Evolutionary conservation across 2,797 vertebrate genomes (phyloP).

Genomic region (Coilia nasus): DNA sequence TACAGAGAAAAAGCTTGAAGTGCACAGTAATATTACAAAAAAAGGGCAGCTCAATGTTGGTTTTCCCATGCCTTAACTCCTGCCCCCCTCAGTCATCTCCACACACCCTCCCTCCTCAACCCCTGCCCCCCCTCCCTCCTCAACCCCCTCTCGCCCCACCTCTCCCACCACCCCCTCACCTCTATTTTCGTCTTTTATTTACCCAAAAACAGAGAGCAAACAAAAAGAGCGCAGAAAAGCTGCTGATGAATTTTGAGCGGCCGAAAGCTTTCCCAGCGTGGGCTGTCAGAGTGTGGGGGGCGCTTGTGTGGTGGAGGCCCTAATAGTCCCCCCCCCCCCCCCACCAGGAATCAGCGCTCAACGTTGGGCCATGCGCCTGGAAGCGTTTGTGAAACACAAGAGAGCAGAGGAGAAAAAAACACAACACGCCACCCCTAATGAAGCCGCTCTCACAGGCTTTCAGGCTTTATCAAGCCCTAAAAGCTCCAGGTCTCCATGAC

Average conservation of each 20-base stretch:
- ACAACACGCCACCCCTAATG: slow-evolving; percentile 64
- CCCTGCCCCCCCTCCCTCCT: too few relatives aligned
- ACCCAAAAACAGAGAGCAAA: not conserved
- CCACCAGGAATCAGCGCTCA: not conserved
- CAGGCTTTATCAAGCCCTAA: slow-evolving; percentile 82
- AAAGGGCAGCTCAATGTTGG: not conserved
- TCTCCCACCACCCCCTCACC: not conserved
- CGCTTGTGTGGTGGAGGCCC: not conserved
- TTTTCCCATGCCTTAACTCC: not conserved
- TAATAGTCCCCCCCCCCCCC: not conserved
- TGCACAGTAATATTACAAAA: not conserved
- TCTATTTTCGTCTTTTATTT: not conserved
- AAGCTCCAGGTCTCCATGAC: slow-evolving; percentile 67
- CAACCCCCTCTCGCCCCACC: too few relatives aligned
- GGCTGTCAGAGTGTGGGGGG: not conserved
- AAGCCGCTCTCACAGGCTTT: slow-evolving; percentile 70
- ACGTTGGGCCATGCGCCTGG: not conserved
- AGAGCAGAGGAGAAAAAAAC: not conserved
- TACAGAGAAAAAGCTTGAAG: not conserved
- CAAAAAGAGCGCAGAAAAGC: slow-evolving; percentile 47
- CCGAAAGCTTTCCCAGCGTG: slow-evolving; percentile 40
- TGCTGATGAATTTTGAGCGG: slow-evolving; percentile 67
- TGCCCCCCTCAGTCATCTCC: too few relatives aligned
- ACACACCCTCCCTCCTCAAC: too few relatives aligned
- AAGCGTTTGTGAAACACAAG: not conserved